These are phyloP conservation scores for Apeltes quadracus DNA, from an alignment of 2,113 vertebrate genomes.

Conservation along the genomic window DNA sequence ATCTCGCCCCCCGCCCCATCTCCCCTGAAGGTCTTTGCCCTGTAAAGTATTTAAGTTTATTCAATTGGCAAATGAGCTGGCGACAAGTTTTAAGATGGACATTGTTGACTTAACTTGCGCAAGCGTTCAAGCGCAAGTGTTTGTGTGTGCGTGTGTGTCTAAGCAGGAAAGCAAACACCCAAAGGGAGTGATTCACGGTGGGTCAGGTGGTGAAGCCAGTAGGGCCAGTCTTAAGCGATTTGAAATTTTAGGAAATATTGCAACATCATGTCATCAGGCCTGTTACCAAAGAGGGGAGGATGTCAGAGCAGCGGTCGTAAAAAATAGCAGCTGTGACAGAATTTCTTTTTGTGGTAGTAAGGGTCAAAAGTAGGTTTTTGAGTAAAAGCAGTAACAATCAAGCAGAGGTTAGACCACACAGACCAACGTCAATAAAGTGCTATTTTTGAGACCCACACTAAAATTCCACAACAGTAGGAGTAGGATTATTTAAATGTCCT, in stretches of 20 bases:
- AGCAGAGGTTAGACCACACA: neutral
- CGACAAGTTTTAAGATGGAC: constrained; percentile 26
- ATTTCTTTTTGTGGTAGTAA: neutral
- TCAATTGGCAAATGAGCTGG: constrained; percentile 28
- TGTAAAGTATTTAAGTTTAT: constrained; percentile 17
- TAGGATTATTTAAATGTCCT: neutral
- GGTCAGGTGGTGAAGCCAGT: constrained; percentile 35
- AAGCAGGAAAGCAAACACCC: constrained; percentile 31
- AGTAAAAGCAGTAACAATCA: neutral
- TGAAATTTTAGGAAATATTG: constrained; percentile 38
- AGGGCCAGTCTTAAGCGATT: constrained; percentile 42
- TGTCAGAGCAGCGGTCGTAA: neutral
- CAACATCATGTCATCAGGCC: constrained; percentile 11
- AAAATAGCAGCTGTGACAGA: neutral
- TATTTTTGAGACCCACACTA: neutral
- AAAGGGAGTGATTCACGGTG: constrained; percentile 49
- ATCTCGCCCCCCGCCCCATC: constrained; percentile 9
- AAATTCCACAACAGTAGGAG: neutral
- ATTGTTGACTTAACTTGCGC: constrained; percentile 19
- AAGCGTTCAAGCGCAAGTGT: constrained; percentile 17
- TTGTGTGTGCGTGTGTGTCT: neutral
- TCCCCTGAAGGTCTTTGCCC: neutral
- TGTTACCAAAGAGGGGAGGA: neutral
- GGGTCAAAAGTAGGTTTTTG: neutral
- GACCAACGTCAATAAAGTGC: neutral